These are phyloP conservation scores for Dasypolia templi DNA, from an alignment of 2,888 invertebrate species.

Conservation along the genomic window DNA sequence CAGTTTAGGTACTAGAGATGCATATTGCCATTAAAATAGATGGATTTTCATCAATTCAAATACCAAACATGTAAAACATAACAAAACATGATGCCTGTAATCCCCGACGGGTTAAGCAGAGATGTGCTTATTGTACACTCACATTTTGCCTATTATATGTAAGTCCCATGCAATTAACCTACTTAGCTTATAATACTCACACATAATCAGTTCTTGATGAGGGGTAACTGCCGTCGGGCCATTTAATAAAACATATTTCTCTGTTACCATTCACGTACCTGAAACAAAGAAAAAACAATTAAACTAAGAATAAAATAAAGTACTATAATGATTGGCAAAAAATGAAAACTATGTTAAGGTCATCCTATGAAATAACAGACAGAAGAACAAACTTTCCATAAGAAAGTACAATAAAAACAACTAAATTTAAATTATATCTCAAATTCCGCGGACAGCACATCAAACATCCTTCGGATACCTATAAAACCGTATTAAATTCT, in stretches of 20 bases:
- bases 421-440: constrained; percentile 25
- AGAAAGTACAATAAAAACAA: background rate
- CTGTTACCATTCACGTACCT: constrained; percentile 88
- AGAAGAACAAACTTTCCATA: background rate
- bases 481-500: constrained; percentile 32
- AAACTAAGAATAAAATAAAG: background rate
- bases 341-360: background rate
- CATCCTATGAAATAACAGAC: background rate
- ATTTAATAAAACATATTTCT: constrained; percentile 91
- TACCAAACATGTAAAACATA: background rate
- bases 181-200: constrained; percentile 81
- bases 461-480: constrained; percentile 14
- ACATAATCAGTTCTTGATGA: constrained; percentile 91
- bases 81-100: background rate
- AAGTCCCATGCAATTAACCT: no score
- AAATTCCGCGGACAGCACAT: constrained; percentile 27
- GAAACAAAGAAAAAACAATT: constrained; percentile 62
- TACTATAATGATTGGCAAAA: background rate
- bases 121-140: background rate
- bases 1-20: background rate
- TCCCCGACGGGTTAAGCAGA: background rate
- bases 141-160: background rate
- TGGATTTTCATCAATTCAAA: background rate
- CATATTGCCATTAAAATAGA: background rate
- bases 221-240: constrained; percentile 92